A percentile compares a stretch with the other conserved stretches of the same genome.
phyloP scores from a whole-genome alignment of 2,113 vertebrate genomes.

The Petromus typicus region DNA sequence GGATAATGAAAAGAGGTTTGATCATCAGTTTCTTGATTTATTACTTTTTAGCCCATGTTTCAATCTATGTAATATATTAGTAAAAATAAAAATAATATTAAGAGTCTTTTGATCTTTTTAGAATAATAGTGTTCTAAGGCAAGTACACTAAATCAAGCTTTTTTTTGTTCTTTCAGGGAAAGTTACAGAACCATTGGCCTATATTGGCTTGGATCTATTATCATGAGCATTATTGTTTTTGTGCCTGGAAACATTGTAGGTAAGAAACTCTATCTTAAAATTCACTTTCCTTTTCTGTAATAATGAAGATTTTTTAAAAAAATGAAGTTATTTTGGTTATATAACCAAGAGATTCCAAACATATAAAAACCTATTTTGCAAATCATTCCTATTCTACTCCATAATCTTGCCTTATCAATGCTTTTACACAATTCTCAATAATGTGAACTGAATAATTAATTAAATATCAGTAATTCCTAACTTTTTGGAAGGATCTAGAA shows the following conservation, averaged over 20 bases:
- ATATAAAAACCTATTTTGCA: not conserved
- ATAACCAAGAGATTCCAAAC: not conserved
- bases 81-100: not conserved
- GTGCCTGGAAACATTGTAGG: slow-evolving; percentile 96
- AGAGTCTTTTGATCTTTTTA: not conserved
- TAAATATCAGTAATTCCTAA: not conserved
- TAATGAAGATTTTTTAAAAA: not conserved
- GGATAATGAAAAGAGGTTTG: not conserved
- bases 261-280: slow-evolving; percentile 85
- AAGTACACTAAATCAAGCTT: slow-evolving; percentile 31
- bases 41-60: not conserved
- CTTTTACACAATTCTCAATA: not conserved
- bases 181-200: slow-evolving; percentile 94
- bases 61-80: not conserved
- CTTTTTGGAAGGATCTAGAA: not conserved
- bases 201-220: slow-evolving; percentile 96
- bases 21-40: not conserved
- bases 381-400: not conserved
- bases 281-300: slow-evolving; percentile 48
- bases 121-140: slow-evolving; percentile 7
- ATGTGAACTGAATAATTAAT: not conserved
- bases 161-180: slow-evolving; percentile 86
- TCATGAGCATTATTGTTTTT: slow-evolving; percentile 94
- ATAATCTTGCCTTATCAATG: not conserved
- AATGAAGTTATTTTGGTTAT: not conserved